Conservation (phyloP, 2,113 vertebrate species). For the Panthera uncia region DNA sequence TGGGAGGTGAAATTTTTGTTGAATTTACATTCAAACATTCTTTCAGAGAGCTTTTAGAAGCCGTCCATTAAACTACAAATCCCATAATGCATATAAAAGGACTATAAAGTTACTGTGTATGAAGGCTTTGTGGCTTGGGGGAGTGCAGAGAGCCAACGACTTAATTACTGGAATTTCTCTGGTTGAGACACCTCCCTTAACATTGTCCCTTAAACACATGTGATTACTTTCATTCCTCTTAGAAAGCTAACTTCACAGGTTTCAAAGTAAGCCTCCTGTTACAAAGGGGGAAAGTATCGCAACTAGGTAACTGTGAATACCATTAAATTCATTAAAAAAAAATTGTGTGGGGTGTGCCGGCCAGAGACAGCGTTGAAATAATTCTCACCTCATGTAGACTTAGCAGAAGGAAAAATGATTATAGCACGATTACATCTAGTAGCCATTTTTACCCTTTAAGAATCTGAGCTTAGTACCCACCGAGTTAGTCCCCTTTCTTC, state of each 20-base stretch:
- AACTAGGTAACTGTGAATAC: not conserved
- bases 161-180: not conserved
- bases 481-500: accelerated
- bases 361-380: not conserved
- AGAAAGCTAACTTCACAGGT: not conserved
- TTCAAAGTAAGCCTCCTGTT: not conserved
- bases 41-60: not conserved
- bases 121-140: not conserved
- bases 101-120: not conserved
- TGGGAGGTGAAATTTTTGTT: not conserved
- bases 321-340: not conserved
- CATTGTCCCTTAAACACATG: too few relatives aligned
- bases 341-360: not conserved
- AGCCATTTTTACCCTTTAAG: not conserved
- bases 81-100: not conserved
- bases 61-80: slow-evolving; percentile 3
- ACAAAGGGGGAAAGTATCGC: not conserved
- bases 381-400: not conserved
- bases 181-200: not conserved
- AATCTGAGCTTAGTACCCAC: not conserved
- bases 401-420: not conserved
- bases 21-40: not conserved
- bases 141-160: not conserved
- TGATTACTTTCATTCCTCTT: not conserved
- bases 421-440: not conserved